Conservation (phyloP, 2,113 vertebrate genomes). For the Edolisoma coerulescens region DNA sequence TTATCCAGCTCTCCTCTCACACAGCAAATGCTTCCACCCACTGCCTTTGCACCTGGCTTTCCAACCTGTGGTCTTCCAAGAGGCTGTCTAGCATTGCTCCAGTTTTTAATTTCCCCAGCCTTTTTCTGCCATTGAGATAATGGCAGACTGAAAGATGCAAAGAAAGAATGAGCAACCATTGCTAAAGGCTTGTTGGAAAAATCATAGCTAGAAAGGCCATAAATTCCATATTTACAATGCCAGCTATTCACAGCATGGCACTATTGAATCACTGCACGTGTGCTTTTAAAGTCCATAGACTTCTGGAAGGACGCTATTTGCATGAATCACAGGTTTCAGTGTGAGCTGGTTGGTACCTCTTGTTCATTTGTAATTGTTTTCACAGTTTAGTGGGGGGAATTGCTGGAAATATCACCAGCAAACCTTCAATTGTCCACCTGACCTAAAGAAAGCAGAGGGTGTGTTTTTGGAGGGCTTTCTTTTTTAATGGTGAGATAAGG, state of each 20-base stretch:
- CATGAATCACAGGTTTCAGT: conserved; percentile 18
- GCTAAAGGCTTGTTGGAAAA: background rate
- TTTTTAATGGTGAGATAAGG: background rate
- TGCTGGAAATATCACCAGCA: conserved; percentile 1
- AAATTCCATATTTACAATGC: conserved; percentile 25
- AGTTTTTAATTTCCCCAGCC: background rate
- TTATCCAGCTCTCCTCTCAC: background rate
- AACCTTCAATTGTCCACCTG: background rate
- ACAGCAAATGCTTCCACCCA: background rate
- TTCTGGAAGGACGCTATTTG: background rate
- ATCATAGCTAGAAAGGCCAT: background rate
- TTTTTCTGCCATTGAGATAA: conserved; percentile 4
- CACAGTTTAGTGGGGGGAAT: background rate
- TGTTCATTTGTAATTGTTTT: conserved; percentile 1
- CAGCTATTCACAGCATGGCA: conserved; percentile 4
- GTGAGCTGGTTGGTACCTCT: background rate
- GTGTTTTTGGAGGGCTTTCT: background rate
- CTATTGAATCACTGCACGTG: conserved; percentile 1
- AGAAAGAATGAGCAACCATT: background rate
- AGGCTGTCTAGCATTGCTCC: background rate
- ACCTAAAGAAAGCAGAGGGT: background rate
- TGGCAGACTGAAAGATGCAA: background rate
- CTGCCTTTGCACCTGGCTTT: background rate
- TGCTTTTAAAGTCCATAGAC: conserved; percentile 14
- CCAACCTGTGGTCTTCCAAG: background rate